Base-by-base conservation (phyloP, 2,888 invertebrate species). In the Tinea trinotella region DNA sequence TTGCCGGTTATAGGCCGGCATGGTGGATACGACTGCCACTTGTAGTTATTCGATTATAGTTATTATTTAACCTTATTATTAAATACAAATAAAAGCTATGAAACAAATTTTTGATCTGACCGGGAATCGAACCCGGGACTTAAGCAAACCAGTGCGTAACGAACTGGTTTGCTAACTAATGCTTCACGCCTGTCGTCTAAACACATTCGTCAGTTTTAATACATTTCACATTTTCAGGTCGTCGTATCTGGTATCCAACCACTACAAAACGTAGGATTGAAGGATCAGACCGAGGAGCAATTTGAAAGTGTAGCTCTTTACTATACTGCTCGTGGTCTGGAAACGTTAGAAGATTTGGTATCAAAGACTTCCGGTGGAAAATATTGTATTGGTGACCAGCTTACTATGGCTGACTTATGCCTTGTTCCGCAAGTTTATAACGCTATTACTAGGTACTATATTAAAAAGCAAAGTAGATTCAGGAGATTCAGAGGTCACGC, bases 201-300 rank as follows among this genome's bases (percentile, higher is more conserved):
- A n/a, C n/a, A n/a, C n/a, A n/a, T n/a, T n/a, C n/a, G n/a, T n/a
- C n/a, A n/a, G n/a, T n/a, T n/a, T n/a, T n/a, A n/a, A n/a, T n/a
- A n/a, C n/a, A n/a, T n/a, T n/a, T n/a, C 9, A 36, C 10, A 2
- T 17, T 58, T 76, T 74, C 66, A 82, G 89, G 64, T 87, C 1
- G 63, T 92, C 54, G 88, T 88, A 1, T 85, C 90, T 7, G 92
- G 91, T 1, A 91, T 91, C 57, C 92, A 93, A 68, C 92, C 92
- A 0, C 64, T 92, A 5, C 92, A 92, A 68, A 92, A 92, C 68
- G 60, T 88, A 0, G 74, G 77, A 1, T 71, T 90, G 2, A 71
- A 86, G 20, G 73, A 87, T 24, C 64, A 67, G 1, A 75, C 74
- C 0, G 70, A 76, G n/a, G 70, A 78, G 4, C 65, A 80, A 53